A percentile compares a stretch with the other conserved stretches of the same genome.
phyloP scores from a whole-genome alignment of 2,888 invertebrate genomes.

The Rhimphoctona megacephalus region DNA sequence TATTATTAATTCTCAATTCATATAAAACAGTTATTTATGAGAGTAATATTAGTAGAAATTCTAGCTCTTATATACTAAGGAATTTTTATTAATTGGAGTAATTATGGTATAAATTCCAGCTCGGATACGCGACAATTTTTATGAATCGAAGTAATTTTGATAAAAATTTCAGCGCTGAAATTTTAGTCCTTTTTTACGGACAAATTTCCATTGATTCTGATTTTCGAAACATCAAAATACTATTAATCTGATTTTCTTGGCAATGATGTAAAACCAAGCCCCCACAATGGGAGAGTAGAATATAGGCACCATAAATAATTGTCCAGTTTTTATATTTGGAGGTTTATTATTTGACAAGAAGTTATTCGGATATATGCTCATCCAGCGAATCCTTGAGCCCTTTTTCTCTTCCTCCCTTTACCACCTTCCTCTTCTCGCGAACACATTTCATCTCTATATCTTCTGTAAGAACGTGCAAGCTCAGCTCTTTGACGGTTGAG shows the following conservation, averaged over 20 bases:
- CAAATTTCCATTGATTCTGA: too few species aligned
- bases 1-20: too few species aligned
- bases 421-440: not conserved
- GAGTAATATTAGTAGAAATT: not conserved
- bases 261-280: not conserved
- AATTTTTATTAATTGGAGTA: not conserved
- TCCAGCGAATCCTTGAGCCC: conserved; percentile 24
- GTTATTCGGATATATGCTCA: conserved; percentile 47
- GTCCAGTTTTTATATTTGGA: not conserved
- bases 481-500: conserved; percentile 57
- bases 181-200: too few species aligned
- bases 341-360: conserved; percentile 24
- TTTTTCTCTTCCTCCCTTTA: conserved; percentile 23
- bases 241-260: not conserved
- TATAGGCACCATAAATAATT: not conserved
- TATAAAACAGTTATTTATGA: too few species aligned
- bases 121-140: not conserved
- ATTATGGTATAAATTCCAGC: not conserved
- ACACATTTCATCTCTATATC: conserved; percentile 37
- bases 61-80: not conserved
- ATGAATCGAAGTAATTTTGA: not conserved
- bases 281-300: not conserved
- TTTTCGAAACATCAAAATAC: not conserved
- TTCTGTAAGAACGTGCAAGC: conserved; percentile 58
- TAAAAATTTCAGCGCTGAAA: not conserved